Evolutionary conservation across 37 sponge, comb jelly and placozoan species (phyloP).

Genomic region (Diacarnus erythraeanus): DNA sequence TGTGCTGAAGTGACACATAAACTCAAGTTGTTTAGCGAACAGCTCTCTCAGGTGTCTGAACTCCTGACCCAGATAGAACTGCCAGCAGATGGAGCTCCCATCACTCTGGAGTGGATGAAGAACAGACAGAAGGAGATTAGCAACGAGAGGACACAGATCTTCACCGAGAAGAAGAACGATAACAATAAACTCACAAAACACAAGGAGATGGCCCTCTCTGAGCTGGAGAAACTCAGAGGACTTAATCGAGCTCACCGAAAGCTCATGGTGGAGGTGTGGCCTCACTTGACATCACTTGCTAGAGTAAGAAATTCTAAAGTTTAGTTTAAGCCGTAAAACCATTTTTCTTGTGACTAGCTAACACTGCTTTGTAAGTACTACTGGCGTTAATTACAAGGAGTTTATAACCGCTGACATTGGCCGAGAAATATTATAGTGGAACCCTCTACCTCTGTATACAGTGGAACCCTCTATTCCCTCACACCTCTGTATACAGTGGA

Average conservation of each 20-base stretch:
- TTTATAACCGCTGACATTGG: no score
- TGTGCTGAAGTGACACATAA: constrained; percentile 70
- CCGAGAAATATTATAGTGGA: no score
- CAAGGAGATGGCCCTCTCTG: constrained; percentile 76
- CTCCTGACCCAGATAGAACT: constrained; percentile 66
- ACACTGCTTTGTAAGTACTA: no score
- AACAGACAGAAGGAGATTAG: constrained; percentile 48
- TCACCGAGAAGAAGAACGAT: constrained; percentile 56
- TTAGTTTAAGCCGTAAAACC: no score
- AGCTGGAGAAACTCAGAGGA: constrained; percentile 75
- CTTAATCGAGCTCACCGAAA: constrained; percentile 68
- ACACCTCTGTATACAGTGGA: no score
- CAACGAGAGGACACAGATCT: constrained; percentile 30
- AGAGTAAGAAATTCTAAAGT: constrained; percentile 46
- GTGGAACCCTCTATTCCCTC: no score
- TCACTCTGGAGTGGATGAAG: constrained; percentile 75
- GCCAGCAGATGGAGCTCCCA: constrained; percentile 71
- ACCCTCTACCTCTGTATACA: no score
- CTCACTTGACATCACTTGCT: constrained; percentile 74
- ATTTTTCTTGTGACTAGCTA: no score
- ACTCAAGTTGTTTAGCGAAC: constrained; percentile 56
- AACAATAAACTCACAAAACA: constrained; percentile 58
- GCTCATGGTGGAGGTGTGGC: constrained; percentile 82
- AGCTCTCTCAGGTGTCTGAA: constrained; percentile 81
- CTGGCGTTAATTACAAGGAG: no score